Base-by-base conservation (phyloP, 2,113 vertebrate genomes). In the Podiceps cristatus region DNA sequence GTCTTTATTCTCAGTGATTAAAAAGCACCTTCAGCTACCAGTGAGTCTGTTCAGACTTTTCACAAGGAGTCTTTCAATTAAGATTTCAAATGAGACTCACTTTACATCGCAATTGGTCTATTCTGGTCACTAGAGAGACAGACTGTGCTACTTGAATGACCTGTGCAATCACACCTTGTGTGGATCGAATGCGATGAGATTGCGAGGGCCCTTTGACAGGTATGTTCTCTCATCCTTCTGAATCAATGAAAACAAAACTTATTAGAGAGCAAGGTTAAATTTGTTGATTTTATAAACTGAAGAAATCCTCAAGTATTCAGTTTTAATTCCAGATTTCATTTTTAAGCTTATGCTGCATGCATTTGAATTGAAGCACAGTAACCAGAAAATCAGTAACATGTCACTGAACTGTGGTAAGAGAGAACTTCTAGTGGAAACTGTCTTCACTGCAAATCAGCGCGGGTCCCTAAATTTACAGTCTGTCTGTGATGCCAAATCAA, bases 1-100 rank as follows among this genome's bases (percentile, higher is more conserved):
- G 94, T 64, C 62, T 96, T 96, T 82, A 78, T 77, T 96, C 71
- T 86, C 82, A 90, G 78, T 94, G 93, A 97, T 97, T 98, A 93
- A 96, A 96, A 97, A 96, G 42, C 73, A 86, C 63, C 64, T 76
- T 87, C 72, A 91, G 5, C 91, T 90, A 84, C 62, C 93, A 77
- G 68, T 44, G 56, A 95, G 68, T 66, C 94, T 56, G 88, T 84
- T 92, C 79, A 88, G 93, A 52, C 76, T 40, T 67, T 55, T 84
- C 75, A 72, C 89, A 94, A 96, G 72, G 76, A 97, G 80, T 49
- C 63, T 89, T 79, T 98, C 91, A 96, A 93, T 96, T 83, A 95
- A 94, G 95, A 86, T 88, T 82, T 86, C 64, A 68, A 49, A 77
- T 63, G 92, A 88, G 77, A 88, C 86, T 80, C 49, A 5, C 14